Conservation (phyloP, 2,888 invertebrate genomes). For the Lucinisca nassula region DNA sequence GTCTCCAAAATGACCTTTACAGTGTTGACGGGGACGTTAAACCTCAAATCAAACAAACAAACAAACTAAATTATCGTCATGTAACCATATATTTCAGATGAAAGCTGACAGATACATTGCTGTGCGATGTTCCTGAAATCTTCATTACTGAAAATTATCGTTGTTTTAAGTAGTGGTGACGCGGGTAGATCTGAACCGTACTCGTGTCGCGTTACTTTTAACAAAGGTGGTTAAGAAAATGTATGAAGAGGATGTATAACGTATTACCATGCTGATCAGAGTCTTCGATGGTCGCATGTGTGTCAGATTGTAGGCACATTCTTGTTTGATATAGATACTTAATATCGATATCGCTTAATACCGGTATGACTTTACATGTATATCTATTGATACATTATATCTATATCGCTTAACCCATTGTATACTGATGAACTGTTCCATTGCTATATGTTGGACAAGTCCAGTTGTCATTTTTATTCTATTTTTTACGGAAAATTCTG, state of each 20-base stretch:
- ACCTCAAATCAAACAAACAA: neutral
- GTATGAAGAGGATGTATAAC: neutral
- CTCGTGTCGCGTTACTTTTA: neutral
- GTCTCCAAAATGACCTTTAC: neutral
- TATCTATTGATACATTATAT: neutral
- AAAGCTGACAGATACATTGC: neutral
- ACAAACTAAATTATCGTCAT: neutral
- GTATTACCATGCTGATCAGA: neutral
- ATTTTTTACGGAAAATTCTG: too few species aligned
- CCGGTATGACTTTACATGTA: neutral
- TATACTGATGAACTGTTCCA: too few species aligned
- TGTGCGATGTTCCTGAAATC: neutral
- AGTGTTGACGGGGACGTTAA: neutral
- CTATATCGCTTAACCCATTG: too few species aligned
- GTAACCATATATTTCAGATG: neutral
- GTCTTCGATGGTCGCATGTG: neutral
- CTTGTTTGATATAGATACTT: neutral
- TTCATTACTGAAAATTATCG: neutral
- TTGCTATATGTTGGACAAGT: too few species aligned
- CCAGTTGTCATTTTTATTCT: too few species aligned
- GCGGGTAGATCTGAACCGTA: neutral
- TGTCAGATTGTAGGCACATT: neutral
- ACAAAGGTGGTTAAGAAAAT: neutral
- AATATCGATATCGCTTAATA: neutral
- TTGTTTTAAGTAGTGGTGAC: slow-evolving; percentile 12